Base-by-base conservation (phyloP, 2,113 vertebrate genomes). In the Sprattus sprattus region DNA sequence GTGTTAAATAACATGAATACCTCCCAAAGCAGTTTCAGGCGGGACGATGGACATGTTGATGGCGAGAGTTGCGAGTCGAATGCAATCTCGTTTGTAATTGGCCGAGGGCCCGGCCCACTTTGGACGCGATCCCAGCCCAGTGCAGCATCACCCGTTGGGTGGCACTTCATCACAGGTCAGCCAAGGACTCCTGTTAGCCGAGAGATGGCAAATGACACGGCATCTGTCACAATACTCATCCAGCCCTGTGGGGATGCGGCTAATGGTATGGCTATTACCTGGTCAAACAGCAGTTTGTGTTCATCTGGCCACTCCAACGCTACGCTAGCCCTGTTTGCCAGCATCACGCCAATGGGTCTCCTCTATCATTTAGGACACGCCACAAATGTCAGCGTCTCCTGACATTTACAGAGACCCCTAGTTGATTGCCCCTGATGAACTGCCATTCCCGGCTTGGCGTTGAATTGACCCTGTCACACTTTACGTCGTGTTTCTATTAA, bases 191-290 rank as follows among this genome's bases (percentile, higher is more conserved):
- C 64, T 11, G 71, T 32, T 32, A 39, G 71, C 28, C 71, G 28
- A 15, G 84, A 78, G 16, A 50, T 54, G 75, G 84, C 52, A 54
- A 64, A 86, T 49, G 75, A 91, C 84, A 54, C 52, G 85, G 83
- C 89, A 86, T 90, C 89, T 89, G 87, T 88, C 87, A 86, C 83
- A 81, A 83, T 85, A 60, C 86, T 89, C 75, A 82, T 39, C 85
- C 86, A 92, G 88, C 90, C 88, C 86, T 16, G 13, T 39, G 87
- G 50, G 87, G 64, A 47, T 20, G 81, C 82, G 57, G 67, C 88
- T 89, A 89, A 32, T 39, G 71, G 71, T 78, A 15, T 4, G 2
- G 64, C 64, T 28, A 78, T 78, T 78, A 39, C 32, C 64, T 67
- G 64, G 64, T 25, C 64, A 67, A 67, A 25, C 6, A 28, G 64